Conservation (phyloP, 1,140 invertebrate species). For the Homarus americanus region DNA sequence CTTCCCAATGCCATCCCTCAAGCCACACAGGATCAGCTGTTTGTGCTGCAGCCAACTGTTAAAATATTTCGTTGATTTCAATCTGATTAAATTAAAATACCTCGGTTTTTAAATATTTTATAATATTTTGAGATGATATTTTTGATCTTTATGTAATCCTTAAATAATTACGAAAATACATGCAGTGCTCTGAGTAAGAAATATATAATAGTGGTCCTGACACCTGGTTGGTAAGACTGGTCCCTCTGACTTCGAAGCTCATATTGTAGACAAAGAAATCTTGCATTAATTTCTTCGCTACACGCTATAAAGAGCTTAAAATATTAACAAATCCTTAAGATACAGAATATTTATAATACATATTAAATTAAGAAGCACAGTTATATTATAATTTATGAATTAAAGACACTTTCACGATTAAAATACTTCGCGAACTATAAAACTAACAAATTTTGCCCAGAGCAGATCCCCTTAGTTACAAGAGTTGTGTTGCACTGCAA, state of each 20-base stretch:
- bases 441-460: not conserved
- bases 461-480: slow-evolving; percentile 25
- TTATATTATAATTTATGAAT: not conserved
- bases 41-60: slow-evolving; percentile 21
- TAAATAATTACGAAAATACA: not conserved
- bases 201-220: not conserved
- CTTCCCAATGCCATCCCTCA: not conserved
- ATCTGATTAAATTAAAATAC: not conserved
- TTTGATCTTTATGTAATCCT: not conserved
- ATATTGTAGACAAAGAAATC: slow-evolving; percentile 40
- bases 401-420: not conserved
- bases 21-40: slow-evolving; percentile 41
- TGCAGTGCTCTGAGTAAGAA: not conserved
- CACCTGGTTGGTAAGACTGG: not conserved
- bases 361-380: not conserved
- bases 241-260: not conserved
- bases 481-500: not conserved
- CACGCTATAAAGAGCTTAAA: not conserved
- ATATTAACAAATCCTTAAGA: not conserved
- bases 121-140: not conserved
- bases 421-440: slow-evolving; percentile 11
- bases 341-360: no score
- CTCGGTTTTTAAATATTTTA: not conserved
- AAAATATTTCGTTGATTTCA: not conserved
- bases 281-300: not conserved